phyloP scores from a whole-genome alignment of 2,797 vertebrate genomes.

The Cossypha caffra region DNA sequence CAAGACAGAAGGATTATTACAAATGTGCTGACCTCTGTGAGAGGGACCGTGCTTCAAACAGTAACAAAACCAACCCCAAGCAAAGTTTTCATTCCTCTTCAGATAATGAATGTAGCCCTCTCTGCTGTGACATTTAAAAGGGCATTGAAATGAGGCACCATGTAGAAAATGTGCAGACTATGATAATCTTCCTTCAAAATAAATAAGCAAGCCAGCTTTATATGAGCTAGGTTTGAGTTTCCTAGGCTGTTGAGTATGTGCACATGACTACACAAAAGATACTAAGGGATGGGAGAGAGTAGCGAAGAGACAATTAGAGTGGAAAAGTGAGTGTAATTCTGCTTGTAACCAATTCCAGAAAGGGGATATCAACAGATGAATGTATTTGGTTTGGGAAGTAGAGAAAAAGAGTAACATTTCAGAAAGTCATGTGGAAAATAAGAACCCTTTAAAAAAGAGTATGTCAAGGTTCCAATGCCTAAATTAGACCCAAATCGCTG shows the following conservation, averaged over 20 bases:
- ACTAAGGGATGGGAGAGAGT: neutral
- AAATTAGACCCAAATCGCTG: neutral
- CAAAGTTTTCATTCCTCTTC: neutral
- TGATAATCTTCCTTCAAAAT: neutral
- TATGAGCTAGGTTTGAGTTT: neutral
- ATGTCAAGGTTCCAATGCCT: neutral
- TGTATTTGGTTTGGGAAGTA: neutral
- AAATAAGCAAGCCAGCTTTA: neutral
- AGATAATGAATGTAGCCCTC: neutral
- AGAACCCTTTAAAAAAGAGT: neutral
- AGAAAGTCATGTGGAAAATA: neutral
- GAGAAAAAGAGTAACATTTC: neutral
- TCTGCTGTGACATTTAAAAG: neutral
- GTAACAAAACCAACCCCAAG: neutral
- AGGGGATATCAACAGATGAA: neutral
- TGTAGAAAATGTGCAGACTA: neutral
- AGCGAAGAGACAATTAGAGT: neutral
- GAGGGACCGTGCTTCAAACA: neutral
- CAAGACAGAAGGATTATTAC: neutral
- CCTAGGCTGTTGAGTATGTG: neutral
- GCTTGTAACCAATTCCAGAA: neutral
- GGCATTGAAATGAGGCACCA: neutral
- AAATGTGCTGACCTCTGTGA: neutral
- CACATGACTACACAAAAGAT: neutral
- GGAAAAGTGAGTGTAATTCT: neutral